Percentiles rank a stretch among this genome's conserved stretches.
phyloP scores from a whole-genome alignment of 2,113 vertebrate genomes.

The Euleptes europaea region DNA sequence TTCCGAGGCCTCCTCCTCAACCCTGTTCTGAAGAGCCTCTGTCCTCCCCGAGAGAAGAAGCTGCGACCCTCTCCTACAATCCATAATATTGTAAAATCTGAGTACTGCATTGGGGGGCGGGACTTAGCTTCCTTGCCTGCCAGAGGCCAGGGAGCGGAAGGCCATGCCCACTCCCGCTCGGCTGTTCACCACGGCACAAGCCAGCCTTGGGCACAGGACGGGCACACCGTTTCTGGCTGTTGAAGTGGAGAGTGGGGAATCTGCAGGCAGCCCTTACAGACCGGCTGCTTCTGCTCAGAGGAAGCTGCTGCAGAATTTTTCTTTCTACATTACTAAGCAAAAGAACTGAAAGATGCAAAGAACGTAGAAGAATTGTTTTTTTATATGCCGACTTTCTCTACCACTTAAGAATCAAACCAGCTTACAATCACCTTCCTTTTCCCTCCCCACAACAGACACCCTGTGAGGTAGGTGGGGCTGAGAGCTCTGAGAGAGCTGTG shows the following conservation, averaged over 20 bases:
- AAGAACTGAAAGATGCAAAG: background rate
- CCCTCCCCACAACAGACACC: too few species aligned
- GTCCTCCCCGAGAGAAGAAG: background rate
- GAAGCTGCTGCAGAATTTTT: slow-evolving; percentile 7
- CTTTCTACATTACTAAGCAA: background rate
- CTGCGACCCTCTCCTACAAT: background rate
- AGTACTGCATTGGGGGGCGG: background rate
- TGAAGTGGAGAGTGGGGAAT: background rate
- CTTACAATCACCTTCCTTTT: too few species aligned
- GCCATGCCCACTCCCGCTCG: background rate
- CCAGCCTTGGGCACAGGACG: background rate
- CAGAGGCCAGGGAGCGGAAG: background rate
- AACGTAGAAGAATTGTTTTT: too few species aligned
- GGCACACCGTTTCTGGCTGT: background rate
- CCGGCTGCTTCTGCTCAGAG: too few species aligned
- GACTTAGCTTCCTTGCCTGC: background rate
- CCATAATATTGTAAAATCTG: background rate
- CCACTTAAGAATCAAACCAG: too few species aligned
- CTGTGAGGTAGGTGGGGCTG: too few species aligned
- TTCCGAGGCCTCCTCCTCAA: background rate
- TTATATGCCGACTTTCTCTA: too few species aligned
- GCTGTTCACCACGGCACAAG: background rate
- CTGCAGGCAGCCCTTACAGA: background rate
- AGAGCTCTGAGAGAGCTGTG: too few species aligned
- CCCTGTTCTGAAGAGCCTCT: background rate